Evolutionary conservation across 2,113 vertebrate species (phyloP).

Genomic region (Tenrec ecaudatus): DNA sequence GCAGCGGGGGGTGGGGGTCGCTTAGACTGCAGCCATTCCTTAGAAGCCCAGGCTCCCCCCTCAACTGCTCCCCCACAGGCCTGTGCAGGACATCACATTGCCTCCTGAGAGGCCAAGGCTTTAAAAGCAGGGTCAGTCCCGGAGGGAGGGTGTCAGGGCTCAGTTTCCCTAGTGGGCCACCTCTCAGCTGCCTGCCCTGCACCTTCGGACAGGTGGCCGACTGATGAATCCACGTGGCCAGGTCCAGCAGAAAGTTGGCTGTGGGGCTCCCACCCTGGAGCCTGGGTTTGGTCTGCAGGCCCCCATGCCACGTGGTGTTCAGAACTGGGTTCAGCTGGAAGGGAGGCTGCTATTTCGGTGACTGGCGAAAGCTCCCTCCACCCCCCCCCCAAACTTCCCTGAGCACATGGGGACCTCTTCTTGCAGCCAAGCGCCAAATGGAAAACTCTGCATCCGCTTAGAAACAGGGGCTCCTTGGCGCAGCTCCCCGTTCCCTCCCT

Average conservation of each 20-base stretch:
- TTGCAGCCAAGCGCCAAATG: neutral
- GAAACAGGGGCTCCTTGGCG: neutral
- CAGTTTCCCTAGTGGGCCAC: neutral
- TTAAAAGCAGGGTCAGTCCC: neutral
- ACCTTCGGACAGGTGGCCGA: neutral
- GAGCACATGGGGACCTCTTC: neutral
- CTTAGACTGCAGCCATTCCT: neutral
- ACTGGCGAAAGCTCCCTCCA: accelerated
- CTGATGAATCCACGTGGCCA: too few relatives aligned
- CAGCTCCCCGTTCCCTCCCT: too few relatives aligned
- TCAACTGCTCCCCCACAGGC: neutral
- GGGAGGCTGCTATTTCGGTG: accelerated
- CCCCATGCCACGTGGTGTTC: neutral
- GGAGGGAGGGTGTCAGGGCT: neutral
- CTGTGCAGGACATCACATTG: neutral
- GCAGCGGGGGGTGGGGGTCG: neutral
- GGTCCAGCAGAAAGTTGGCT: neutral
- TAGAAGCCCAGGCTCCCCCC: neutral
- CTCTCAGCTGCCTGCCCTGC: neutral
- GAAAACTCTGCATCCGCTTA: neutral
- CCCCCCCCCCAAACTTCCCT: neutral
- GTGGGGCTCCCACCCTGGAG: neutral
- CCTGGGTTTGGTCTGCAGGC: neutral
- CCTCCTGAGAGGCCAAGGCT: neutral
- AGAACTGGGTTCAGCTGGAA: neutral